Percentiles rank a stretch among this genome's conserved stretches.
These are phyloP conservation scores for Nannoperca obscura DNA, from an alignment of 2,797 vertebrate genomes.

Conservation along the genomic window DNA sequence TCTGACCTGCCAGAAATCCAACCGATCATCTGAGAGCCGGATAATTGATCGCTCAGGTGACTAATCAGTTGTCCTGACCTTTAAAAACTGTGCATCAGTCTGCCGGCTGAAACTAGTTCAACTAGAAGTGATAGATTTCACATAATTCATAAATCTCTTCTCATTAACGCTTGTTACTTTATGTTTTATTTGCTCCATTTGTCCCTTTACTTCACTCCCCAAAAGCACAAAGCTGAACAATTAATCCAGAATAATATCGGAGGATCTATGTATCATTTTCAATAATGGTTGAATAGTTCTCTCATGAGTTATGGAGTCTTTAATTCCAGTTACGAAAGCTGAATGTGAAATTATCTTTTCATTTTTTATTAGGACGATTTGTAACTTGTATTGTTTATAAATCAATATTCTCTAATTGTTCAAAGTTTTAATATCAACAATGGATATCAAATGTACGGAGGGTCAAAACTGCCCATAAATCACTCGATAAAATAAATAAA, in stretches of 20 bases:
- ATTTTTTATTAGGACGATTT: not conserved
- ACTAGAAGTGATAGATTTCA: not conserved
- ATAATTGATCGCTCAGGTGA: no score
- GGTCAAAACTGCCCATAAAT: no score
- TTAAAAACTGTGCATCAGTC: not conserved
- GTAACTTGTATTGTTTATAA: not conserved
- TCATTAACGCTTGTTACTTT: not conserved
- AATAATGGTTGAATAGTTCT: conserved; percentile 10
- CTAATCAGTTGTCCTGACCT: not conserved
- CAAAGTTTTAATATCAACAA: conserved; percentile 2
- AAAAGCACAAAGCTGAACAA: conserved; percentile 8
- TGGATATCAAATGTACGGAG: not conserved
- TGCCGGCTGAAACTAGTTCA: not conserved
- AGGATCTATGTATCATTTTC: conserved; percentile 22
- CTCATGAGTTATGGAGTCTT: not conserved
- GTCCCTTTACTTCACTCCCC: not conserved
- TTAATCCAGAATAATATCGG: conserved; percentile 1
- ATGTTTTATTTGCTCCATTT: not conserved
- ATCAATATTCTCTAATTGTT: not conserved
- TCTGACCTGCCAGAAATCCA: not conserved
- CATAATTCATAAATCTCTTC: not conserved
- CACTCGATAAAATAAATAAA: no score
- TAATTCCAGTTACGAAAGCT: not conserved
- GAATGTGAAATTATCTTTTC: not conserved
- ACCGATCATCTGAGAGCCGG: no score